These are phyloP conservation scores for Apamea sordens DNA, from an alignment of 2,888 invertebrate genomes.

Conservation along the genomic window DNA sequence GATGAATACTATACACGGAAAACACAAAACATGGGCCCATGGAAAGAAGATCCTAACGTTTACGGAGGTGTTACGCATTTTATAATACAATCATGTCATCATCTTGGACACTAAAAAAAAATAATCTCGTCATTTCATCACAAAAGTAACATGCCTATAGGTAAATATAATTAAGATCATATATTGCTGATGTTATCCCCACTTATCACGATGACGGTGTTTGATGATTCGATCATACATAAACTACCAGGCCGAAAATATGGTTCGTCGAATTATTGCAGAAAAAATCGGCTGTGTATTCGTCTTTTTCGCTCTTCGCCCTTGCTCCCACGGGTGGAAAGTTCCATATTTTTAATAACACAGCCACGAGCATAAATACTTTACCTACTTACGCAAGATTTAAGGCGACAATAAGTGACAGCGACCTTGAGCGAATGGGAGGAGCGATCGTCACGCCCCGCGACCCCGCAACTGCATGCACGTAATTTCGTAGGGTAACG, in stretches of 20 bases:
- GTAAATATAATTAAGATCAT: slow-evolving; percentile 4
- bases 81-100: slow-evolving; percentile 23
- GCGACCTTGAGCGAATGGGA: too few relatives aligned
- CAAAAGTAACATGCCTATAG: neutral
- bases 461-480: too few relatives aligned
- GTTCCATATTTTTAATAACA: neutral
- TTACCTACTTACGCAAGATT: neutral
- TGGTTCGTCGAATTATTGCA: too few relatives aligned
- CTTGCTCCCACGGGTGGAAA: neutral
- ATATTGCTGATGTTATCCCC: neutral
- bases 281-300: neutral
- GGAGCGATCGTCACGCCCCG: too few relatives aligned
- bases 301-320: neutral
- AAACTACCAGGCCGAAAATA: neutral
- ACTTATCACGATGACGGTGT: neutral
- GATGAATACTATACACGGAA: slow-evolving; percentile 94
- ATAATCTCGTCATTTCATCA: slow-evolving; percentile 9
- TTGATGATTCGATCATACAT: neutral
- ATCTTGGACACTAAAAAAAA: neutral
- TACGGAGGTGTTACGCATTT: slow-evolving; percentile 91
- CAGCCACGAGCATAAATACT: neutral
- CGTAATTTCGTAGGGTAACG: too few relatives aligned
- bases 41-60: slow-evolving; percentile 91
- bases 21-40: slow-evolving; percentile 91
- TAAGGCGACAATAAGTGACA: too few relatives aligned